Percentiles rank a stretch among this genome's conserved stretches.
These are phyloP conservation scores for Ianthella basta DNA, from an alignment of 37 sponge, comb jelly and placozoan species.

Conservation along the genomic window DNA sequence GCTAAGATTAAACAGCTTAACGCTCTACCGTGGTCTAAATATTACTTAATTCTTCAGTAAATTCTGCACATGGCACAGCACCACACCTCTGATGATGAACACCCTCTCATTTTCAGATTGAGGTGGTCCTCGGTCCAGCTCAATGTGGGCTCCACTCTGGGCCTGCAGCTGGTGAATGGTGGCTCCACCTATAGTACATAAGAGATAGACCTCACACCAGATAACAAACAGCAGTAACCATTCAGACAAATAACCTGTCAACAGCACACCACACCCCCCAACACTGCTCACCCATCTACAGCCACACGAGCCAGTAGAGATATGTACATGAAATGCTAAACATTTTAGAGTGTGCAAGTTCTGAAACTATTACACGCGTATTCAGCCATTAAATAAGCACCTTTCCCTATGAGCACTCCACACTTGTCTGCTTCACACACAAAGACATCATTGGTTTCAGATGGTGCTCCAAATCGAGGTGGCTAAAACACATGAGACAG, in stretches of 20 bases:
- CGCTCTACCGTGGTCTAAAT: too few species aligned
- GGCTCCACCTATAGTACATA: constrained; percentile 84
- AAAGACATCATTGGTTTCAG: constrained; percentile 48
- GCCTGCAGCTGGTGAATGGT: constrained; percentile 91
- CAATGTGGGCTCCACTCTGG: constrained; percentile 95
- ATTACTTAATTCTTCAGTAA: too few species aligned
- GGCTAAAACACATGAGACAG: constrained; percentile 57
- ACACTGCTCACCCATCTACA: not conserved
- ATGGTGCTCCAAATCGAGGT: constrained; percentile 68
- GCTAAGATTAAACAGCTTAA: too few species aligned
- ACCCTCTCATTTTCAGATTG: constrained; percentile 77
- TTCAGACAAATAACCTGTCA: not conserved
- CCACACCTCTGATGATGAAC: constrained; percentile 89
- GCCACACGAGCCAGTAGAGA: too few species aligned
- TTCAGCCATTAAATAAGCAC: constrained; percentile 32
- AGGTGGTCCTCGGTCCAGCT: constrained; percentile 75
- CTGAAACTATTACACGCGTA: not conserved
- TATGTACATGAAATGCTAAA: too few species aligned
- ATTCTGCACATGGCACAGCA: too few species aligned
- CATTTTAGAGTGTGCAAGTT: too few species aligned
- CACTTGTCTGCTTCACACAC: constrained; percentile 82
- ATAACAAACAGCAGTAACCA: not conserved
- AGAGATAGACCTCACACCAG: not conserved
- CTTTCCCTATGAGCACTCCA: constrained; percentile 97
- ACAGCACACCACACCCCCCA: not conserved